phyloP scores from a whole-genome alignment of 2,797 vertebrate genomes.

The Caiman crocodilus region DNA sequence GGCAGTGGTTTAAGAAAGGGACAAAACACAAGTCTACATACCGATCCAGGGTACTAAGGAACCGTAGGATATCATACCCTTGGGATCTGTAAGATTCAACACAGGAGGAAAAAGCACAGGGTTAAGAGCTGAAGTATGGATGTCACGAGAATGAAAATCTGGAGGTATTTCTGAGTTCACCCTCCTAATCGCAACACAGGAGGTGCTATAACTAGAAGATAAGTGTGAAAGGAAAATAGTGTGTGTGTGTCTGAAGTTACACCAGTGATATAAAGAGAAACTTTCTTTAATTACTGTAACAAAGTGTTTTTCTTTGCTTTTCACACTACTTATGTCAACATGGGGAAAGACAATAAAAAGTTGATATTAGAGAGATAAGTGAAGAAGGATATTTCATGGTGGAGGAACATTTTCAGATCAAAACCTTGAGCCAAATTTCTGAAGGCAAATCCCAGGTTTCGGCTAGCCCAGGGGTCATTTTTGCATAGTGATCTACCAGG shows the following conservation, averaged over 20 bases:
- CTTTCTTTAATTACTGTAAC: too few relatives aligned
- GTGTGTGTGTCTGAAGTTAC: too few relatives aligned
- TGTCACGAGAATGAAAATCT: background rate
- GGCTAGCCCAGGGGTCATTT: background rate
- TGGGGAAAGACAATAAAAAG: background rate
- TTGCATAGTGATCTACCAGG: background rate
- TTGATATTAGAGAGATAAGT: background rate
- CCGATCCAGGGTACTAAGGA: slow-evolving; percentile 65
- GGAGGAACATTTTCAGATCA: background rate
- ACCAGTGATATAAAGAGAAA: too few relatives aligned
- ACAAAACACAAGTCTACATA: slow-evolving; percentile 48
- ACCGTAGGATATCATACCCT: slow-evolving; percentile 45
- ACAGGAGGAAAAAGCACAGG: background rate
- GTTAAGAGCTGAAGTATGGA: background rate
- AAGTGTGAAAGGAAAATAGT: background rate
- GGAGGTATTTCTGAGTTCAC: fast-evolving
- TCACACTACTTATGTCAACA: background rate
- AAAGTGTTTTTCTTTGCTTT: too few relatives aligned
- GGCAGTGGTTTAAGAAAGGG: background rate
- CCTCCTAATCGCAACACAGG: background rate
- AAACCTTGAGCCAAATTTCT: background rate
- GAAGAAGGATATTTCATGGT: background rate
- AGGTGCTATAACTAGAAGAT: background rate
- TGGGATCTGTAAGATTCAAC: slow-evolving; percentile 73
- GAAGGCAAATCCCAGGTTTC: background rate